Percentiles rank a stretch among this genome's conserved stretches.
These are phyloP conservation scores for Zaprionus capensis DNA, from an alignment of 1,140 invertebrate genomes.

Conservation along the genomic window DNA sequence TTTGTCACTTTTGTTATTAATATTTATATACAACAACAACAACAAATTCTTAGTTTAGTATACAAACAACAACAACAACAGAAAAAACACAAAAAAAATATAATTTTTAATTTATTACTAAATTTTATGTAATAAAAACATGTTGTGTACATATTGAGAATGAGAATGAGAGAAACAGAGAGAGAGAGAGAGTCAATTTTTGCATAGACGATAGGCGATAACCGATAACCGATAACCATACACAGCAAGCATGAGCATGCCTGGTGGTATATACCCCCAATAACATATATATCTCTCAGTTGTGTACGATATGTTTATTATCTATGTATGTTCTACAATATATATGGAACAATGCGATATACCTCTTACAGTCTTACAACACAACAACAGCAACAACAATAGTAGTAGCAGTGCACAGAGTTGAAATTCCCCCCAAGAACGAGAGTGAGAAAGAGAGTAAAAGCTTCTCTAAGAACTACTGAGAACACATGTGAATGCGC, in stretches of 20 bases:
- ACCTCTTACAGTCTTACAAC: conserved; percentile 28
- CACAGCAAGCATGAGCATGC: conserved; percentile 9
- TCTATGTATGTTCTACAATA: not conserved
- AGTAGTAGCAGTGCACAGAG: not conserved
- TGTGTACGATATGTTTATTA: conserved; percentile 12
- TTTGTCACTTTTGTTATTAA: conserved; percentile 44
- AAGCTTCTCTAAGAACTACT: too few species aligned
- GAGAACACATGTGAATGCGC: not conserved
- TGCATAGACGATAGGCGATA: conserved; percentile 15
- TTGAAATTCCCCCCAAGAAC: not conserved
- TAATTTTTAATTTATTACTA: conserved; percentile 44
- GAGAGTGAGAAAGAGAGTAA: too few species aligned
- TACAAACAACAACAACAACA: conserved; percentile 19
- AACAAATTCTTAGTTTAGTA: conserved; percentile 32
- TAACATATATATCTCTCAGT: not conserved
- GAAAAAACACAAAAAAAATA: conserved; percentile 13
- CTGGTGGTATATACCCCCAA: not conserved
- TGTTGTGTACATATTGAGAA: conserved; percentile 32
- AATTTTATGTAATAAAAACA: conserved; percentile 39
- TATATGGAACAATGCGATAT: conserved; percentile 21
- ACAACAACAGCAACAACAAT: not conserved
- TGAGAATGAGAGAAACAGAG: not conserved
- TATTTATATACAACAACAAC: conserved; percentile 37
- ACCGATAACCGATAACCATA: conserved; percentile 13
- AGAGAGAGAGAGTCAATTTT: not conserved